Evolutionary conservation across 2,797 vertebrate species (phyloP), one percentile per base, ranked within the genome.

Genomic region (Alectoris magna): DNA sequence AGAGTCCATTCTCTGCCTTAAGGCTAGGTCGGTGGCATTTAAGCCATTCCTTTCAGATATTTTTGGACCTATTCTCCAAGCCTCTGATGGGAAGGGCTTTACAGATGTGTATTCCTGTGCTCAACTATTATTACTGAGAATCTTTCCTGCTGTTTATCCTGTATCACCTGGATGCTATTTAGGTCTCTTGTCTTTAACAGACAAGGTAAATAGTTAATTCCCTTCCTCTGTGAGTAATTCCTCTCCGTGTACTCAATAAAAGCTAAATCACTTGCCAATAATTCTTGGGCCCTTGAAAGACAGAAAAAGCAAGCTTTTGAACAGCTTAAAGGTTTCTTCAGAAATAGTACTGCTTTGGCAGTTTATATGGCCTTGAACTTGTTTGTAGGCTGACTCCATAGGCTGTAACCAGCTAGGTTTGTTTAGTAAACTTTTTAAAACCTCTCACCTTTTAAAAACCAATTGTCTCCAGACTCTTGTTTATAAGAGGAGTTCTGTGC

Each of bases 341-440:
- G 80, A 91, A 95, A 43, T 68, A 76, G 48, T 34, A 17, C 36
- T 75, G 16, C 84, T 79, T 84, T 79, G 77, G 68, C 36, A 79
- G 67, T 41, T 76, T 87, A 60, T 34, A 53, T n/a, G 59, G 56
- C 83, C 71, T 87, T 93, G 87, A 92, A 93, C 91, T 92, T 89
- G 48, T 51, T 82, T 93, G 84, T 75, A 59, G 79, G 62, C 72
- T 91, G 66, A 59, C 74, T 79, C 63, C 73, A 38, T 75, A 74
- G 77, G 75, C 81, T 77, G 23, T 82, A 72, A 83, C 83, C 93
- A 83, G 58, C 76, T 77, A 77, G 58, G 64, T 94, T 94, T 95
- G 77, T 90, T 96, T 95, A 90, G 87, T 91, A 93, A 92, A 93
- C 80, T 93, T 95, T 73, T 91, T 26, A 77, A 95, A 96, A 74